A percentile compares a stretch with the other conserved stretches of the same genome.
Evolutionary conservation across 2,888 invertebrate species (phyloP).

Genomic region (Isoperla grammatica): DNA sequence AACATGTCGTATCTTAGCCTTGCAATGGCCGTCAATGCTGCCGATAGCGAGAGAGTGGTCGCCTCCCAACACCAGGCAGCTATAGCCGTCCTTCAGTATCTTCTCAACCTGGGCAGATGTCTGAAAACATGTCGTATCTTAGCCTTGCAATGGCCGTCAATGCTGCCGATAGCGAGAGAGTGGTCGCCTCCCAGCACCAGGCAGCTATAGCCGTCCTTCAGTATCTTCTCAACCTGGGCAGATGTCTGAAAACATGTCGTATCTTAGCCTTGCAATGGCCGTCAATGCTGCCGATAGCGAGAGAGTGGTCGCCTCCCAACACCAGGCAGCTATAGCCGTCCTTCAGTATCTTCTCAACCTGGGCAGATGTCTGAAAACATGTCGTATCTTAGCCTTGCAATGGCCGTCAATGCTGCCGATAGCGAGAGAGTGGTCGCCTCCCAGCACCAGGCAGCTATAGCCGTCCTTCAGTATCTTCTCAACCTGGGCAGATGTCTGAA

Average conservation of each 20-base stretch:
- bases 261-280: conserved; percentile 55
- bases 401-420: conserved; percentile 80
- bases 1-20: too few relatives aligned
- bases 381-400: conserved; percentile 42
- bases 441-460: conserved; percentile 67
- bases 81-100: conserved; percentile 57
- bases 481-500: conserved; percentile 52
- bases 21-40: conserved; percentile 67
- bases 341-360: conserved; percentile 56
- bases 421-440: conserved; percentile 88
- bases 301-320: conserved; percentile 87
- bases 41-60: conserved; percentile 88
- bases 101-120: conserved; percentile 55
- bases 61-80: conserved; percentile 76
- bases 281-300: conserved; percentile 77
- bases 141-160: conserved; percentile 61
- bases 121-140: too few relatives aligned
- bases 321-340: conserved; percentile 64
- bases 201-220: conserved; percentile 59
- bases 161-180: conserved; percentile 76
- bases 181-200: conserved; percentile 89
- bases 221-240: conserved; percentile 54
- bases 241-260: conserved; percentile 51
- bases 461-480: conserved; percentile 57
- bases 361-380: conserved; percentile 49